phyloP scores from a whole-genome alignment of 2,888 invertebrate genomes.

The Herminia tarsipennalis region DNA sequence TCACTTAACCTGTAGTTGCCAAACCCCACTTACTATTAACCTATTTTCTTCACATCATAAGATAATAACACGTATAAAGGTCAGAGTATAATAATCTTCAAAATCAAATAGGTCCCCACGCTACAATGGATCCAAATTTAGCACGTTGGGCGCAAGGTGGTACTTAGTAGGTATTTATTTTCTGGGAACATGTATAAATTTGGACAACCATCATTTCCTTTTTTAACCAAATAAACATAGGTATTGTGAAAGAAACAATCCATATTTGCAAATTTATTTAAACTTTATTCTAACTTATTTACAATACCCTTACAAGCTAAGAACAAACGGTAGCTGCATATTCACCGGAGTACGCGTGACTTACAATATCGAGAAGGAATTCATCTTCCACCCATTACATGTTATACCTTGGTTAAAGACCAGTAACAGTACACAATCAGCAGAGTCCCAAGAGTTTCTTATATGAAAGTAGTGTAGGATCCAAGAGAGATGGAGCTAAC shows the following conservation, averaged over 20 bases:
- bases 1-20: too few relatives aligned
- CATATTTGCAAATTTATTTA: constrained; percentile 32
- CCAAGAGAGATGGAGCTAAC: background rate
- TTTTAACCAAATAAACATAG: background rate
- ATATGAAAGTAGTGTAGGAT: background rate
- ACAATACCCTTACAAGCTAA: constrained; percentile 33
- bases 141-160: too few relatives aligned
- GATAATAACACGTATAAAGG: too few relatives aligned
- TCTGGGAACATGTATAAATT: constrained; percentile 26
- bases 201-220: too few relatives aligned
- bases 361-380: background rate
- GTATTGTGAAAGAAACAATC: constrained; percentile 5
- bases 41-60: too few relatives aligned
- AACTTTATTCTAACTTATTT: constrained; percentile 50
- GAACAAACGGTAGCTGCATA: constrained; percentile 5
- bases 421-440: background rate
- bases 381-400: too few relatives aligned
- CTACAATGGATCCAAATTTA: too few relatives aligned
- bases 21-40: too few relatives aligned
- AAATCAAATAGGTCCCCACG: too few relatives aligned
- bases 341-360: background rate
- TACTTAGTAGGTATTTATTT: too few relatives aligned
- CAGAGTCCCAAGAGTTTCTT: background rate
- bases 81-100: too few relatives aligned
- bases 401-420: background rate